A percentile compares a stretch with the other conserved stretches of the same genome.
phyloP scores from a whole-genome alignment of 1,140 invertebrate genomes.

The Papilio glaucus region DNA sequence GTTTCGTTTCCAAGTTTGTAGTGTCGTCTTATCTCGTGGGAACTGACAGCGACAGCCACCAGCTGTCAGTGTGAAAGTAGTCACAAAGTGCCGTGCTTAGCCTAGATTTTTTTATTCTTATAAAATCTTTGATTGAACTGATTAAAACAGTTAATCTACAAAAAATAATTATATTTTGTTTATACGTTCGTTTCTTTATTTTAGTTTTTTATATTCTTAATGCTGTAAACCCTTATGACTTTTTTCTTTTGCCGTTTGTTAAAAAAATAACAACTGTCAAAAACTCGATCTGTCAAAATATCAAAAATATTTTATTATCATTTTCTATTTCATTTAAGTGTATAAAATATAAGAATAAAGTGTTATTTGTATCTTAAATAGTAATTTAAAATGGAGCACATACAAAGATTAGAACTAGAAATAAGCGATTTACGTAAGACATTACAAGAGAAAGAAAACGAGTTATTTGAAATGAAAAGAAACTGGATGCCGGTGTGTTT shows the following conservation, averaged over 20 bases:
- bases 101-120: too few relatives aligned
- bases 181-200: too few relatives aligned
- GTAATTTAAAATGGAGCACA: slow-evolving; percentile 52
- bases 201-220: too few relatives aligned
- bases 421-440: slow-evolving; percentile 59
- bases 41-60: background rate
- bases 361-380: background rate
- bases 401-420: slow-evolving; percentile 61
- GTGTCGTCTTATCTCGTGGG: background rate
- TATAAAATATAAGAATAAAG: background rate
- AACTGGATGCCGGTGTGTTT: slow-evolving; percentile 49
- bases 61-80: background rate
- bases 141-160: too few relatives aligned
- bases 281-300: background rate
- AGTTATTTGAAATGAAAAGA: slow-evolving; percentile 56
- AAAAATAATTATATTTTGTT: too few relatives aligned
- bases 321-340: background rate
- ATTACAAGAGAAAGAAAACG: slow-evolving; percentile 60
- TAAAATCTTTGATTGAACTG: too few relatives aligned
- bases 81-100: too few relatives aligned
- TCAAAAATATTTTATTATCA: background rate
- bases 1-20: background rate
- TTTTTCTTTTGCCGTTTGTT: background rate
- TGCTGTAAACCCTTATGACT: background rate
- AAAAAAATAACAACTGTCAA: background rate